Conservation (phyloP, 2,797 vertebrate species). For the Hippopotamyrus pictus region DNA sequence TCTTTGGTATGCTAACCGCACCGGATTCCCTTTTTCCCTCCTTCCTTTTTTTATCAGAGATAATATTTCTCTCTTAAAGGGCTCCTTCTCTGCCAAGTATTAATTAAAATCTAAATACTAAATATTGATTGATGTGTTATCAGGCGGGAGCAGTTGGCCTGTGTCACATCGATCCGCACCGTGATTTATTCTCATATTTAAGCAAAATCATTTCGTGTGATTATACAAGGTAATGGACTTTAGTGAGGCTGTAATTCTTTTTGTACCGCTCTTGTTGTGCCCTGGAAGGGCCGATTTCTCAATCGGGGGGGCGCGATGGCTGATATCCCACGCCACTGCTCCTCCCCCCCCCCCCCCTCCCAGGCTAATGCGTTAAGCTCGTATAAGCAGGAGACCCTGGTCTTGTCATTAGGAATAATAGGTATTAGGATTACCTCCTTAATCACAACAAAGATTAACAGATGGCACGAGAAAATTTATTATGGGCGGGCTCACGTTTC, state of each 20-base stretch:
- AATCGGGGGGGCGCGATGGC: conserved; percentile 75
- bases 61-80: conserved; percentile 93
- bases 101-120: conserved; percentile 99
- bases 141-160: conserved; percentile 89
- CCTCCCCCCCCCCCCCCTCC: conserved; percentile 56
- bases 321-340: conserved; percentile 67
- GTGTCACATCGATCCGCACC: conserved; percentile 85
- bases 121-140: conserved; percentile 99
- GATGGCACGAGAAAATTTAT: conserved; percentile 82
- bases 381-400: conserved; percentile 61
- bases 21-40: conserved; percentile 33
- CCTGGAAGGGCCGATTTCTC: conserved; percentile 76
- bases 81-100: conserved; percentile 73
- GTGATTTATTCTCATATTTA: conserved; percentile 99
- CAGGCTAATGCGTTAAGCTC: conserved; percentile 72
- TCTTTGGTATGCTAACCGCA: conserved; percentile 72
- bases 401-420: conserved; percentile 89
- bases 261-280: conserved; percentile 76
- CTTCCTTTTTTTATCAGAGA: conserved; percentile 79
- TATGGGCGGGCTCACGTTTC: conserved; percentile 84
- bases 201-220: conserved; percentile 99
- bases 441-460: conserved; percentile 92
- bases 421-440: conserved; percentile 83
- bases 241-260: conserved; percentile 86
- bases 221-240: conserved; percentile 95